A percentile compares a stretch with the other conserved stretches of the same genome.
Evolutionary conservation across 1,140 invertebrate genomes (phyloP).

Genomic region (Heliothis subflexa): DNA sequence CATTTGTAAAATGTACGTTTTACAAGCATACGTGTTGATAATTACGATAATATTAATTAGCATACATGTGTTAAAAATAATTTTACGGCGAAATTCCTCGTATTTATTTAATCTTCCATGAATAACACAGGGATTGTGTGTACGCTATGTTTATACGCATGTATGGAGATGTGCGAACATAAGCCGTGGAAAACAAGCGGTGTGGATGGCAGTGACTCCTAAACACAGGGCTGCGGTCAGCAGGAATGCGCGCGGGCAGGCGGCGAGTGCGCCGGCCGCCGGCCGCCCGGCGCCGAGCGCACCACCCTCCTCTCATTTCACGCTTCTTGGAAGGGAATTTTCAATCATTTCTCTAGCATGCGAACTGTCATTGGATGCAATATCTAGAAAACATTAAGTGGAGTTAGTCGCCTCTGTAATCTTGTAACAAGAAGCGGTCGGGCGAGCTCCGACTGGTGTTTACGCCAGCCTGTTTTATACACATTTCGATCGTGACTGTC

Average conservation of each 20-base stretch:
- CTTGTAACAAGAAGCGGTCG: conserved; percentile 49
- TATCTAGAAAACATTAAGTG: conserved; percentile 66
- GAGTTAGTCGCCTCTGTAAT: conserved; percentile 53
- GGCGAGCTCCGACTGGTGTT: conserved; percentile 43
- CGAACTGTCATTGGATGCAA: conserved; percentile 71
- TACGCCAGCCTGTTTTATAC: conserved; percentile 44
- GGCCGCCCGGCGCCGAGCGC: conserved; percentile 60
- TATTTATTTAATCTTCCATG: not conserved
- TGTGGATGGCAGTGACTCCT: conserved; percentile 60
- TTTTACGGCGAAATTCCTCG: not conserved
- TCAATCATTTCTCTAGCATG: conserved; percentile 74
- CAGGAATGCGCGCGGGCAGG: conserved; percentile 68
- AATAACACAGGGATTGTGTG: not conserved
- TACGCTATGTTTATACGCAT: not conserved
- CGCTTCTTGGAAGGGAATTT: conserved; percentile 79
- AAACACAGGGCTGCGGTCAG: conserved; percentile 79
- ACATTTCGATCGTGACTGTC: conserved; percentile 41
- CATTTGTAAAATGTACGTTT: not conserved
- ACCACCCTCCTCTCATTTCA: conserved; percentile 76
- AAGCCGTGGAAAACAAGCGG: conserved; percentile 41
- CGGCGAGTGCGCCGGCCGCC: conserved; percentile 50
- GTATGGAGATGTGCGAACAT: conserved; percentile 31
- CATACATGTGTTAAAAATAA: conserved; percentile 2
- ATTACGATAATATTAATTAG: conserved; percentile 3
- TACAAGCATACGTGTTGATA: not conserved